These are phyloP conservation scores for Falcunculus frontatus DNA, from an alignment of 2,113 vertebrate species.

Conservation along the genomic window DNA sequence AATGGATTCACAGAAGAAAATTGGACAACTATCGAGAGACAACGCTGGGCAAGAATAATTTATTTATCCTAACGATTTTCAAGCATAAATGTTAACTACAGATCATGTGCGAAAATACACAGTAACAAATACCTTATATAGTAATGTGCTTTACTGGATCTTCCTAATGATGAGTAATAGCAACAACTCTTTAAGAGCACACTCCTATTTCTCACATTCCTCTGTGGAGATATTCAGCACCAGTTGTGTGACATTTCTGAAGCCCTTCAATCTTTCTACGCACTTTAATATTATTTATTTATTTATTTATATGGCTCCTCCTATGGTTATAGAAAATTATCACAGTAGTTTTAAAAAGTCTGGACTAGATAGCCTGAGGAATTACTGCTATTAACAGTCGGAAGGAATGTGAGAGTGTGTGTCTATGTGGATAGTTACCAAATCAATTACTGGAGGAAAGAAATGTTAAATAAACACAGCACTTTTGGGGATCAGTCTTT, in stretches of 20 bases:
- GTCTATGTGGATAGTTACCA: neutral
- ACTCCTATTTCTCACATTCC: neutral
- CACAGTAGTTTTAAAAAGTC: neutral
- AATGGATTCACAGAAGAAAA: neutral
- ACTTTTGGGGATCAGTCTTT: neutral
- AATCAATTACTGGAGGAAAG: neutral
- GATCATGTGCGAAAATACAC: neutral
- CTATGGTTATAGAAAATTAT: neutral
- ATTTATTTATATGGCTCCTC: neutral
- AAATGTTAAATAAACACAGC: neutral
- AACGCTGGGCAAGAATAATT: neutral
- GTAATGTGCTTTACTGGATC: neutral
- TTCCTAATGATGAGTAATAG: neutral
- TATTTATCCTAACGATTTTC: neutral
- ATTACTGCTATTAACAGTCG: neutral
- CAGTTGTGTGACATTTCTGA: neutral
- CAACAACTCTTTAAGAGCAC: neutral
- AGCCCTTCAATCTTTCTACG: neutral
- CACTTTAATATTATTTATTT: neutral
- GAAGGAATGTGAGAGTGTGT: neutral
- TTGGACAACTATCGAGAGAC: neutral
- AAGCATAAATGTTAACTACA: neutral
- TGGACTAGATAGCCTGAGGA: neutral
- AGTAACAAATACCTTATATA: neutral
- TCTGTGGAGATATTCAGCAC: neutral